Evolutionary conservation across 2,888 invertebrate species (phyloP), one percentile per base, ranked within the genome.

Genomic region (Drosophila quinaria): DNA sequence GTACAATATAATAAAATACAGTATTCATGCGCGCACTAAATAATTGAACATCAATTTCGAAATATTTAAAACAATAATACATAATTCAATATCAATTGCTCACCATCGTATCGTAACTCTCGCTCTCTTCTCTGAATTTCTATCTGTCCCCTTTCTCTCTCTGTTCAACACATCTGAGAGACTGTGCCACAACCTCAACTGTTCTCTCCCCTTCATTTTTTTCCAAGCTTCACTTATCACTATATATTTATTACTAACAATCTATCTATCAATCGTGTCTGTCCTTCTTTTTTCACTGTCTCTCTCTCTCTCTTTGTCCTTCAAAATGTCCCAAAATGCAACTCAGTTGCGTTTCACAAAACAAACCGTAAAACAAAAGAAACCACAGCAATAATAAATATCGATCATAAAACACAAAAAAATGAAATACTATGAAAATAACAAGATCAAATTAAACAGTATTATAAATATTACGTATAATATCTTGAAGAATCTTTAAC

Each of bases 401-500:
- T 61, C 17, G 33, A 56, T 25, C 33, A 41, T 41, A 54, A 41
- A 47, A 41, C 47, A 22, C 5, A 13, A 39, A 58, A 39, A 4
- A 59, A 37, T 22, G 11, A 35, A 17, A 13, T 25, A 25, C 4
- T 37, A 56, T 46, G n/a, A 62, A 29, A 47, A 46, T 46, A 19
- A n/a, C 19, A 44, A 56, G 31, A 13, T 29, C 33, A 61, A 64
- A 49, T 19, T 44, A 52, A 63, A 61, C 51, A 64, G 47, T 52
- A 25, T 29, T 68, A 49, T 13, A 50, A 66, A 25, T 50, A 59
- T 77, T 65, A 81, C 59, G 63, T 78, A 72, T 82, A 56, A 66
- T 60, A 66, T 59, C 58, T 74, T 63, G 51, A 52, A 56, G 61
- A 81, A 64, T 77, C 70, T 65, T 75, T 51, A 79, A 77, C 73